Evolutionary conservation across 2,888 invertebrate species (phyloP).

Genomic region (Cremastobaeus sp.): DNA sequence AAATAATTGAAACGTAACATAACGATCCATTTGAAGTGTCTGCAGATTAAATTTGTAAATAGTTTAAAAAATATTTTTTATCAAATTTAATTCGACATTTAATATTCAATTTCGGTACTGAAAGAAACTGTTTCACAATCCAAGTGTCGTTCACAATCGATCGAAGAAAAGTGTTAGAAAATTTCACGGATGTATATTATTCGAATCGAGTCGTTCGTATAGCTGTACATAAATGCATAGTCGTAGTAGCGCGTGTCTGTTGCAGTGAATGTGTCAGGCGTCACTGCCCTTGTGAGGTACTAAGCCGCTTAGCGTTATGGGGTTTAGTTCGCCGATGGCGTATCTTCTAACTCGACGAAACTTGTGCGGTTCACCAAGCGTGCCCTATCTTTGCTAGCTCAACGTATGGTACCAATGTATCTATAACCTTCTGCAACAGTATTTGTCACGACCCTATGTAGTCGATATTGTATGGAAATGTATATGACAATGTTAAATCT

Average conservation of each 20-base stretch:
- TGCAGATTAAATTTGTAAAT: no score
- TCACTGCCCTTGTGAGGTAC: conserved; percentile 75
- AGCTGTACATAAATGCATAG: conserved; percentile 1
- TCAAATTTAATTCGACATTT: no score
- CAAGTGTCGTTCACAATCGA: no score
- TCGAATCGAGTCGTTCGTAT: not conserved
- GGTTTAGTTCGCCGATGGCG: conserved; percentile 76
- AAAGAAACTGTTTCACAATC: no score
- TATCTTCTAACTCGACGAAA: conserved; percentile 73
- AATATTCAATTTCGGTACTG: no score
- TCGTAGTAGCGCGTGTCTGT: conserved; percentile 61
- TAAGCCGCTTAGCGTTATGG: conserved; percentile 78
- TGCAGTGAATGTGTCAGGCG: conserved; percentile 75
- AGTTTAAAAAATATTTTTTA: no score
- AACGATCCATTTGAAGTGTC: no score
- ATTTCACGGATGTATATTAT: no score
- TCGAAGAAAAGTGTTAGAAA: no score
- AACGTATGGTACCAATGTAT: conserved; percentile 69
- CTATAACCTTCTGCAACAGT: conserved; percentile 53
- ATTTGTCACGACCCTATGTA: conserved; percentile 56
- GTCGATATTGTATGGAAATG: conserved; percentile 50
- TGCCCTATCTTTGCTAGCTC: conserved; percentile 68
- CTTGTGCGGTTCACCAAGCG: conserved; percentile 68
- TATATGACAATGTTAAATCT: conserved; percentile 58
- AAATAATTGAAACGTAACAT: no score